These are phyloP conservation scores for Caenorhabditis zanzibari DNA, from an alignment of 2,888 invertebrate genomes.

Conservation along the genomic window DNA sequence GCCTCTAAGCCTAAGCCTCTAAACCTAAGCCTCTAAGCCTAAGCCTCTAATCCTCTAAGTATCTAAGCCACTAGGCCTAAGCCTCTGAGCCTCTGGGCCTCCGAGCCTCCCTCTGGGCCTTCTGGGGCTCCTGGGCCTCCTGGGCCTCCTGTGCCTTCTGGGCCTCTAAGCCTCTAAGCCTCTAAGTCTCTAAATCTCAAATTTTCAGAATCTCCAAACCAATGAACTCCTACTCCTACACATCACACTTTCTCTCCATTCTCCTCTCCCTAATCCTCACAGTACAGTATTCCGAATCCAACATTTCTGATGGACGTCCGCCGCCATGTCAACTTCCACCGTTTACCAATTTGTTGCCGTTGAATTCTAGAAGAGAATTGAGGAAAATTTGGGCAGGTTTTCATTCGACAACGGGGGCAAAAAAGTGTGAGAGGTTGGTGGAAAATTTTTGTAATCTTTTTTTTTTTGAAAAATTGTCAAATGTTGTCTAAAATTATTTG, in stretches of 20 bases:
- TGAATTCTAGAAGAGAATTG: slow-evolving; percentile 61
- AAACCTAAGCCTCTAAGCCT: no score
- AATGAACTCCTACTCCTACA: no score
- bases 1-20: no score
- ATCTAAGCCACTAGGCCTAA: no score
- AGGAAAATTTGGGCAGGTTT: slow-evolving; percentile 66
- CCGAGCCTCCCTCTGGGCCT: no score
- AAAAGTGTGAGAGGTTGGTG: slow-evolving; percentile 64
- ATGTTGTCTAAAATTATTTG: no score
- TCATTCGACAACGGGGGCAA: slow-evolving; percentile 54
- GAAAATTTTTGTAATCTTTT: not conserved
- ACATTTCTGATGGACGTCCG: slow-evolving; percentile 31
- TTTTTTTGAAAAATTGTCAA: not conserved
- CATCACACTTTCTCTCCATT: not conserved
- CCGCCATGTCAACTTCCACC: slow-evolving; percentile 56
- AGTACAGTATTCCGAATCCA: not conserved
- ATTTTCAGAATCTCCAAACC: not conserved
- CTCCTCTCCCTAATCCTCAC: not conserved
- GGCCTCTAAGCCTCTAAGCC: no score
- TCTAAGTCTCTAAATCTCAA: no score
- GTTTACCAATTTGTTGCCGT: slow-evolving; percentile 63
- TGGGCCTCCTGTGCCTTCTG: no score
- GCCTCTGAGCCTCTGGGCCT: no score
- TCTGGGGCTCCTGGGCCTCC: no score
- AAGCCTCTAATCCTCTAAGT: no score